Conservation (phyloP, 2,797 vertebrate genomes). For the Distichodus sexfasciatus region DNA sequence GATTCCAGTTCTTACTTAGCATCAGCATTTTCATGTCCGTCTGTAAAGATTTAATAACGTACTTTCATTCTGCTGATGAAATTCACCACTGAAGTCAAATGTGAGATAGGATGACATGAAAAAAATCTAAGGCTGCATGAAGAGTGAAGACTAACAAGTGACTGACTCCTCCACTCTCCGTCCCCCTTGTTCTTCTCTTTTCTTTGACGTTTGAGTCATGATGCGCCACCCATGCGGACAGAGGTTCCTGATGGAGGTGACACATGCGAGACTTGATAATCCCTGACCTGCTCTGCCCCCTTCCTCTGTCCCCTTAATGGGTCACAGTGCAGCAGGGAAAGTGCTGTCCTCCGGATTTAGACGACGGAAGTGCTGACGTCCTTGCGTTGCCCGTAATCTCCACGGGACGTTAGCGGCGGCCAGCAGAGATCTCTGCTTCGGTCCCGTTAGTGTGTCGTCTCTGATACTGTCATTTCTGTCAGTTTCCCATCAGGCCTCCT, state of each 20-base stretch:
- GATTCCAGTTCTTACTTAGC: conserved; percentile 49
- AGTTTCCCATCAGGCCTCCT: background rate
- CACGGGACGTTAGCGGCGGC: conserved; percentile 46
- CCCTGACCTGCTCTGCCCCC: conserved; percentile 47
- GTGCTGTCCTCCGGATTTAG: conserved; percentile 59
- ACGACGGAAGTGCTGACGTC: conserved; percentile 70
- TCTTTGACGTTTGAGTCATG: conserved; percentile 38
- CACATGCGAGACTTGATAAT: background rate
- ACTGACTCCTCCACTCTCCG: conserved; percentile 23
- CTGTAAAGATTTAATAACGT: conserved; percentile 40
- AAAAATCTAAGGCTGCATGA: no score
- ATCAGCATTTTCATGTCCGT: conserved; percentile 61
- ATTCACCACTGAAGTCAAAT: background rate
- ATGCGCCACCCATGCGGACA: conserved; percentile 45
- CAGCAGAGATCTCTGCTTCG: background rate
- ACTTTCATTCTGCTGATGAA: conserved; percentile 2
- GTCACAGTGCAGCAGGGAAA: conserved; percentile 57
- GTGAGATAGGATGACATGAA: background rate
- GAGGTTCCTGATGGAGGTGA: conserved; percentile 25
- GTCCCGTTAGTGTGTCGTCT: conserved; percentile 3
- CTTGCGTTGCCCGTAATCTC: conserved; percentile 50
- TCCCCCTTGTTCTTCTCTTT: conserved; percentile 10
- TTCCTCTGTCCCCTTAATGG: conserved; percentile 50
- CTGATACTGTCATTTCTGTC: conserved; percentile 13
- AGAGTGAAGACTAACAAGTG: no score